Evolutionary conservation across 2,113 vertebrate species (phyloP), one percentile per base, ranked within the genome.

Genomic region (Empidonax alnorum): DNA sequence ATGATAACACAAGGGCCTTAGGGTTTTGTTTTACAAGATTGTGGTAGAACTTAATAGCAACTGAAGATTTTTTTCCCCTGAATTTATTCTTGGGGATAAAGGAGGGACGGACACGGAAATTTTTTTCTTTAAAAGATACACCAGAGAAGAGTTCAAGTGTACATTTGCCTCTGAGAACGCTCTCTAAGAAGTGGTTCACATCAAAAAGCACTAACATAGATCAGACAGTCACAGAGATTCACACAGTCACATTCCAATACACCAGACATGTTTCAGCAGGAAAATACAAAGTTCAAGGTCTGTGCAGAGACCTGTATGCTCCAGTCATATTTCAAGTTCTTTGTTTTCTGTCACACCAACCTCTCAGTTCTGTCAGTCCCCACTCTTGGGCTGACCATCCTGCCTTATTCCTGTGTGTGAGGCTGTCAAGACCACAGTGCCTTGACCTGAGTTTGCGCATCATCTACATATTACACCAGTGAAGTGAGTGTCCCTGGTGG

Each of bases 381-480:
- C 18, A 1, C 6, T 55, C 33, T 52, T 2, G 4, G 17, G 23
- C 11, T 63, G 66, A 37, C 28, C 8, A 39, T 62, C n/a, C 46
- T 87, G 31, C 35, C 61, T 18, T 17, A 2, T 14, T 39, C 3
- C 66, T 31, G 0, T 11, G 25, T 35, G 42, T 59, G 25, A 39
- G 15, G 7, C 31, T n/a, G 9, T 3, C 14, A 21, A 21, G 12
- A 37, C 9, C 25, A 12, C 25, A 14, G 33, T 7, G 15, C 18
- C 62, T n/a, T 22, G 16, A 28, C 22, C 30, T 1, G 14, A 27
- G 14, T 24, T 24, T 42, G 24, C 7, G n/a, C 16, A 21, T 25
- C 39, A 47, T 2, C 68, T 31, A 8, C 19, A 3, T 2, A 3
- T 1, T 50, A 3, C 9, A 59, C 7, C 37, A n/a, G 21, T 3